Conservation (phyloP, 2,888 invertebrate genomes). For the Kuschelorhynchus macadamiae region DNA sequence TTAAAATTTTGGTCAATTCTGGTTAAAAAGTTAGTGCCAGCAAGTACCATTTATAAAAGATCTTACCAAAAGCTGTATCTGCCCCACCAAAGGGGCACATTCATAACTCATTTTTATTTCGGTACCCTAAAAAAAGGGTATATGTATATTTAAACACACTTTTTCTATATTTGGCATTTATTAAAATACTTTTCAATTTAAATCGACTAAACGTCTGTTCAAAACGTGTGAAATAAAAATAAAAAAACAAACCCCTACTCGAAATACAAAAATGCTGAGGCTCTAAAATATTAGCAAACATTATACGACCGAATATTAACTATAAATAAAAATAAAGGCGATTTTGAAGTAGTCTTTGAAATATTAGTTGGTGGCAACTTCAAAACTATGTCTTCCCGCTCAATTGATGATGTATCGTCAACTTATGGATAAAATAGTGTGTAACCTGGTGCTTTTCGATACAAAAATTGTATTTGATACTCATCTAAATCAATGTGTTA, state of each 20-base stretch:
- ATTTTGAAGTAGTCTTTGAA: slow-evolving; percentile 6
- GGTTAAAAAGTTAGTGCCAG: no score
- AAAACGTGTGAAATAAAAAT: no score
- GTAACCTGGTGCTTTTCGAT: slow-evolving; percentile 4
- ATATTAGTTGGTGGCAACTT: slow-evolving; percentile 5
- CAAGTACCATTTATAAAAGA: no score
- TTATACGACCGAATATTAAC: background rate
- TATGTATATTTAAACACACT: no score
- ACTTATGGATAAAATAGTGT: slow-evolving; percentile 13
- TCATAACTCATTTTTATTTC: no score
- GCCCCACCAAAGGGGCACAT: background rate
- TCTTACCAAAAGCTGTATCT: background rate
- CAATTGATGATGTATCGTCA: slow-evolving; percentile 13
- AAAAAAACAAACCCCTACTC: no score
- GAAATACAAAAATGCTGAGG: no score
- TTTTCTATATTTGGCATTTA: no score
- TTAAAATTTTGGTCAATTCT: no score
- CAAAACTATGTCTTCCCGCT: slow-evolving; percentile 4
- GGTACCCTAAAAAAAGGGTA: no score
- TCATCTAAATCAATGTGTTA: background rate
- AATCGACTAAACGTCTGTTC: no score
- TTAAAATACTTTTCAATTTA: no score
- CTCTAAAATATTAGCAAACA: background rate
- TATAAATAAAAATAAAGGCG: background rate
- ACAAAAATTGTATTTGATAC: background rate